Base-by-base conservation (phyloP, 2,888 invertebrate species). In the Drosophila birchii region DNA sequence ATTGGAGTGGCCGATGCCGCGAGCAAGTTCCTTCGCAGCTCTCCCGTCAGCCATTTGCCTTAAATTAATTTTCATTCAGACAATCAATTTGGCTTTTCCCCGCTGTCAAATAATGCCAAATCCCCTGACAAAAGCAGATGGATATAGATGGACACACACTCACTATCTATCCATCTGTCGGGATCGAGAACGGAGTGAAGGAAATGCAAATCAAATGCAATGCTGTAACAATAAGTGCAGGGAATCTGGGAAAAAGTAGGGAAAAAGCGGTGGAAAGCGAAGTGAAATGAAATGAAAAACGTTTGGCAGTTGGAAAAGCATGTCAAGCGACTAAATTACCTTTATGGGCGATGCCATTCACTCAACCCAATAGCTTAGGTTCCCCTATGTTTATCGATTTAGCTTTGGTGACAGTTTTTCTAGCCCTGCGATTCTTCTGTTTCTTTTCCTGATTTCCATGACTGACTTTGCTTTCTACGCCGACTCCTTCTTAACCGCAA, bases 271-370 rank as follows among this genome's bases (percentile, higher is more conserved):
- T 32, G 62, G 20, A 60, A 70, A 54, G 59, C 59, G 56, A 71
- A 69, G 44, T 74, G 60, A 81, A 66, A 66, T 68, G 78, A 71
- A 76, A 78, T 77, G 79, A 68, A 76, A 76, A 76, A 67, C 72
- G 82, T 75, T 88, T 83, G 88, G 82, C 88, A 87, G 74, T 55
- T 72, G 69, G 78, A 78, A 78, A 88, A 80, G 69, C 80, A 80
- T 80, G 88, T 85, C 85, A 89, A 76, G 86, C 80, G 88, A 85
- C 77, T 86, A 83, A 84, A 80, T 88, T 80, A 80, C 81, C 81
- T 73, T 75, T 85, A 87, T 85, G 73, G 49, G 43, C 47, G 43
- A 23, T 69, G 49, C 69, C 58, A 69, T 41, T 41, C 69, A 45
- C 57, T 39, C 41, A 36, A 41, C 36, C 62, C 44, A 29, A 34